Evolutionary conservation across 1,140 invertebrate species (phyloP), one percentile per base, ranked within the genome.

Genomic region (Marisa cornuarietis): DNA sequence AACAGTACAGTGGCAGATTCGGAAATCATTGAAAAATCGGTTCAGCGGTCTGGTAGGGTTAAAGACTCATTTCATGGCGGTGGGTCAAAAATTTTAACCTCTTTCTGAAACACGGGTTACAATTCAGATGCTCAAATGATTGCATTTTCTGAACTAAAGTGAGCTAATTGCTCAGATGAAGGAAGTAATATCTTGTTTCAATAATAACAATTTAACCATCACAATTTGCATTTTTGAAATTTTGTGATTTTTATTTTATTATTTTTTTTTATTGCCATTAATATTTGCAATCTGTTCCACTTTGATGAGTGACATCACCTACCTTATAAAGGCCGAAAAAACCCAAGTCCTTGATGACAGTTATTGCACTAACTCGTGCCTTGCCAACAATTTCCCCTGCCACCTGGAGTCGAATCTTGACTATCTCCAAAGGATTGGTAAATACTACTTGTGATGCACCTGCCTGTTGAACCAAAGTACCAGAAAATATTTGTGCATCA

Each of bases 391-490:
- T 97, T 92, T 99, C 98, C 22, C 98, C 98, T 7, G 98, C 98
- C 62, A 99, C 98, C 94, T 99, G 99, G 10, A 99, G 92, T 11
- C 98, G 94, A 90, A 99, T 99, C 93, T 99, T 99, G 0, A 99
- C 98, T 83, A 99, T 99, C 93, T 99, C 98, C 81, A 99, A 91
- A 0, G 98, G 98, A 93, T 99, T 99, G 20, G 98, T 99, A 89
- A 99, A 99, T 83, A 99, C 90, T 16, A 93, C 92, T 83, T 92
- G 91, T 75, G 89, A 91, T 20, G 84, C 90, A 71, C 90, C 90
- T 71, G 90, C 90, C 89, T 90, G 74, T 20, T 81, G 83, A 75
- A 71, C 74, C 69, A 75, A 75, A 62, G 54, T 8, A 5, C 0
- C 31, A 42, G 31, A 42, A 42, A 0, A 42, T 42, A 0, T 42